phyloP scores from a whole-genome alignment of 2,797 vertebrate genomes.

The Poecilia picta region DNA sequence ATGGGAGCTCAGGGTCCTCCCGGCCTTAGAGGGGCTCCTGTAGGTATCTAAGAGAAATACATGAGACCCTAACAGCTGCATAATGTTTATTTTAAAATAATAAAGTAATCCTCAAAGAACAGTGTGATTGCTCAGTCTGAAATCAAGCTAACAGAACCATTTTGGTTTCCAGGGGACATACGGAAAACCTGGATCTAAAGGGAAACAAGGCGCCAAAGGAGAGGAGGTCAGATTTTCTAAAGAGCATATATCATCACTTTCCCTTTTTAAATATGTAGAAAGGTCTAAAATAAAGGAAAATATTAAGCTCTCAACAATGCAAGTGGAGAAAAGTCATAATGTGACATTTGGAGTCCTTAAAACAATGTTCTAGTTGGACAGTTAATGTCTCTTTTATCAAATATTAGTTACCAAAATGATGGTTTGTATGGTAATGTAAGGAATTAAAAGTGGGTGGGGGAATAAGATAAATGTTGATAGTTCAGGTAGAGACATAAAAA shows the following conservation, averaged over 20 bases:
- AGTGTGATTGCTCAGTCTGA: background rate
- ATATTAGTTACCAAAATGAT: background rate
- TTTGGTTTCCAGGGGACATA: conserved; percentile 76
- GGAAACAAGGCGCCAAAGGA: conserved; percentile 82
- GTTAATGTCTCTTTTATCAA: background rate
- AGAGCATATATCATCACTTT: background rate
- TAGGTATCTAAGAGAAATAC: conserved; percentile 63
- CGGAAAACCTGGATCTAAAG: conserved; percentile 81
- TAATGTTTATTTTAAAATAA: background rate
- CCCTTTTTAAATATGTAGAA: background rate
- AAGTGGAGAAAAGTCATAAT: background rate
- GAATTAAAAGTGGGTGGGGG: background rate
- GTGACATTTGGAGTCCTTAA: background rate
- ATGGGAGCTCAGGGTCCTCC: conserved; percentile 77
- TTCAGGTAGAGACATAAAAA: background rate
- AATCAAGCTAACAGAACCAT: background rate
- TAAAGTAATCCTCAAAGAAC: background rate
- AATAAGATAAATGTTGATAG: background rate
- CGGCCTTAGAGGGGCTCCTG: conserved; percentile 78
- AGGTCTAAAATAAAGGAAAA: background rate
- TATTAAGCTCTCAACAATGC: background rate
- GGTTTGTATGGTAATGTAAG: background rate
- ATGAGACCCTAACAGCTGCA: background rate
- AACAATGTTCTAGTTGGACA: background rate
- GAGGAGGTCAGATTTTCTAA: conserved; percentile 80